Percentiles rank a stretch among this genome's conserved stretches.
Evolutionary conservation across 2,888 invertebrate species (phyloP).

Genomic region (Ichneumoninae sp.): DNA sequence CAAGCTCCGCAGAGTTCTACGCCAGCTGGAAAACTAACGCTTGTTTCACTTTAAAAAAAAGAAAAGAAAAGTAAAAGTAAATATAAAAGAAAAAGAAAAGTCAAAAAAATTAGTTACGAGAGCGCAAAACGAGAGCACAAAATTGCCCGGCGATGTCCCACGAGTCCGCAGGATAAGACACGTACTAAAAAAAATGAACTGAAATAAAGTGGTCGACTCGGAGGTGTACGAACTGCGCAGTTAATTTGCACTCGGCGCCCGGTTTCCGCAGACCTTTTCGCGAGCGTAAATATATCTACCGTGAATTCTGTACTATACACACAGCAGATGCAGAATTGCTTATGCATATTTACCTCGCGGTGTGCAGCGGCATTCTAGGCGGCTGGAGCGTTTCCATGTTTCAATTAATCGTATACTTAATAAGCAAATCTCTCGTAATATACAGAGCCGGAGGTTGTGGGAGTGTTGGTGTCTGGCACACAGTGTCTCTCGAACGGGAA

Average conservation of each 20-base stretch:
- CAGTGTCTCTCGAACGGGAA: not conserved
- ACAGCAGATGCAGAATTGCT: constrained; percentile 46
- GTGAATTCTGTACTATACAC: constrained; percentile 24
- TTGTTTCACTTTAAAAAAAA: not conserved
- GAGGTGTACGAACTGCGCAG: not conserved
- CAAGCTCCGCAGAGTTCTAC: not conserved
- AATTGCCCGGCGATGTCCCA: not conserved
- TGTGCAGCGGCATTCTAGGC: not conserved
- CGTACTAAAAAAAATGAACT: not conserved
- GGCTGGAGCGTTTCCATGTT: constrained; percentile 57
- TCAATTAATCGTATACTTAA: constrained; percentile 67
- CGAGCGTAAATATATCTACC: constrained; percentile 16
- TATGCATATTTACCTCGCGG: constrained; percentile 52
- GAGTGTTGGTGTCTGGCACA: not conserved
- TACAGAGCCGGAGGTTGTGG: constrained; percentile 3
- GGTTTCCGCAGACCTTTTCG: not conserved
- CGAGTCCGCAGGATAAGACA: not conserved
- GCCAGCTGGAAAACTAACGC: not conserved
- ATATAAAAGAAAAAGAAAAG: not conserved
- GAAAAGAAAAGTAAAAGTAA: not conserved
- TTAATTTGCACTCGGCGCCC: constrained; percentile 11
- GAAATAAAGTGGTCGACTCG: not conserved
- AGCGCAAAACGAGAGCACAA: not conserved
- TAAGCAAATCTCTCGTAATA: constrained; percentile 62
- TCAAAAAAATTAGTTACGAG: not conserved